Base-by-base conservation (phyloP, 92 coral and sea anemone genomes). In the Paramuricea clavata region DNA sequence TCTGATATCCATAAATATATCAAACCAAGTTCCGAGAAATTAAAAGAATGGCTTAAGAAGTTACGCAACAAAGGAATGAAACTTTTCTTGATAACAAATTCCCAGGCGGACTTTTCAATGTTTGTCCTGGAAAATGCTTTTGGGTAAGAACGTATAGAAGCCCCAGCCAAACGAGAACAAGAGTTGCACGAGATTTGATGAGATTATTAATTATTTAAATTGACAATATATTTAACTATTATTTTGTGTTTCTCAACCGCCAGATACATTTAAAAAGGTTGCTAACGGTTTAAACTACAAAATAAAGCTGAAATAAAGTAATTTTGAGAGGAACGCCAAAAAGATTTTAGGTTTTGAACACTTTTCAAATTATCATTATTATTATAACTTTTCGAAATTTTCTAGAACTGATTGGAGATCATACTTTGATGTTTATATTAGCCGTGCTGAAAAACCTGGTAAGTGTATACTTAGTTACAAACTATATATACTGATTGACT, bases 371-470 rank as follows among this genome's bases (percentile, higher is more conserved):
- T n/a, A n/a, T n/a, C n/a, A n/a, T n/a, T n/a, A n/a, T n/a, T n/a
- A n/a, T n/a, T n/a, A n/a, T n/a, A n/a, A n/a, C n/a, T n/a, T n/a
- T 68, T 74, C 10, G 44, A 4, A 39, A 4, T 39, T 87, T 23
- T 85, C 47, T 59, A 97, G 99, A 26, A 85, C 82, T n/a, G 89
- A 97, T 19, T 97, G 99, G 99, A 44, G 83, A 71, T 86, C 90
- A 26, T 86, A 94, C 49, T 97, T 97, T 86, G 95, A 97, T 80
- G 75, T 94, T 60, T 90, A 93, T 15, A 79, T 97, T 16, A 94
- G 98, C 70, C 83, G 69, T 67, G 99, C 98, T 39, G 81, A 87
- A 31, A 97, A 97, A 91, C 99, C 99, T 54, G 99, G 99, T 94
- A 30, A 30, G 36, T 13, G 26, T 2, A 3, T 16, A 3, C 4